Evolutionary conservation across 2,113 vertebrate genomes (phyloP), one percentile per base, ranked within the genome.

Genomic region (Tragulus kanchil): DNA sequence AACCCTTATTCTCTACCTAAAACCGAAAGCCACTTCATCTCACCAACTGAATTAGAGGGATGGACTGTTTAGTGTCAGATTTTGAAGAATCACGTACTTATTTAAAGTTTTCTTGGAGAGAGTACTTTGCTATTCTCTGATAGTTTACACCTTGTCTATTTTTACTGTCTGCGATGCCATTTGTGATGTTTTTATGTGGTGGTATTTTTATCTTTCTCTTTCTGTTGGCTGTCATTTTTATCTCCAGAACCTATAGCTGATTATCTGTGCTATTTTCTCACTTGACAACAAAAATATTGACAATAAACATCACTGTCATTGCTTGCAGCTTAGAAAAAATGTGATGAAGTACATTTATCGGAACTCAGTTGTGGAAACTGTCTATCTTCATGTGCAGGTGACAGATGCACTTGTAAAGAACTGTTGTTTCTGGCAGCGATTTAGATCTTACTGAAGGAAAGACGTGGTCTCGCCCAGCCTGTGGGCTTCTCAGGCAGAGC

Each of bases 271-370:
- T 91, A 71, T 94, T 97, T 97, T 93, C 81, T 89, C 86, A 90
- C 65, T 83, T 91, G 78, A 93, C 94, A 96, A 93, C 93, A 90
- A 92, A 95, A 97, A 96, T 97, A 96, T 97, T 96, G 93, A 92
- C 96, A 94, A 85, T 96, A 97, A 97, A 96, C 86, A 95, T 89
- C 78, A 88, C 83, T 87, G 52, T 87, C 92, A 95, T 87, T 87
- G 78, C 78, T 94, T 75, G 31, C 58, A 90, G 78, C 89, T 92
- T 92, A 75, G 89, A 84, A 86, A 89, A 90, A 93, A 96, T 52
- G 69, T 65, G 91, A 50, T 12, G 31, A 97, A 81, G 94, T 61
- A 89, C 65, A 85, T 96, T 93, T 96, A 75, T 97, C 0, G 0
- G 62, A 94, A 85, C 25, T 96, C 25, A 79, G 31, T 78, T 87